Evolutionary conservation across 2,888 invertebrate species (phyloP), one percentile per base, ranked within the genome.

Genomic region (Zhuqinia jingwanae): DNA sequence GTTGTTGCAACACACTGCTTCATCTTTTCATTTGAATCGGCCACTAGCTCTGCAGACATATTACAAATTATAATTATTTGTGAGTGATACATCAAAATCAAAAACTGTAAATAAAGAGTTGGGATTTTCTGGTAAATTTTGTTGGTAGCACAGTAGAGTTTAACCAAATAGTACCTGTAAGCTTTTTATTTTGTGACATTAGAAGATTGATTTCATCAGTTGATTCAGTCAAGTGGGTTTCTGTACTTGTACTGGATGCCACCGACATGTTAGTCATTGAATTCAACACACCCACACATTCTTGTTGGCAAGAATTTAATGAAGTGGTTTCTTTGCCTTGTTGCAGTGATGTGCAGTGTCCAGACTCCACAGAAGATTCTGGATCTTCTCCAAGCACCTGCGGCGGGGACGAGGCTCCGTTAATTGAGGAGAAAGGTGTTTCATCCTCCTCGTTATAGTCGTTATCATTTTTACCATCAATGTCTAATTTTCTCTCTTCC

Each of bases 21-120:
- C 75, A 83, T 83, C 58, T 83, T 83, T n/a, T 83, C 83, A 76
- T 83, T 83, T 15, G 83, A 83, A 36, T 83, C 75, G 13, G 76
- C 76, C 27, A 83, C n/a, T 11, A 83, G 17, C 53, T 83, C 83
- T 82, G 25, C n/a, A 30, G 17, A 45, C n/a, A 70, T 10, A 68
- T 36, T 25, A 20, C 42, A 17, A 70, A 45, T 70, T 17, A 70
- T 2, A 45, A n/a, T 13, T 20, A 45, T 2, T 8, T 22, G 17
- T 45, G 20, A 17, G 47, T 47, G 5, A 65, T 36, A n/a, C 8
- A 27, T 36, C n/a, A n/a, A n/a, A n/a, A n/a, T n/a, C n/a, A n/a
- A n/a, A n/a, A n/a, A n/a, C n/a, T n/a, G n/a, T n/a, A n/a, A n/a
- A n/a, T n/a, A n/a, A n/a, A n/a, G n/a, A n/a, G n/a, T n/a, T n/a